phyloP scores from a whole-genome alignment of 2,797 vertebrate genomes.

The Moxostoma hubbsi region DNA sequence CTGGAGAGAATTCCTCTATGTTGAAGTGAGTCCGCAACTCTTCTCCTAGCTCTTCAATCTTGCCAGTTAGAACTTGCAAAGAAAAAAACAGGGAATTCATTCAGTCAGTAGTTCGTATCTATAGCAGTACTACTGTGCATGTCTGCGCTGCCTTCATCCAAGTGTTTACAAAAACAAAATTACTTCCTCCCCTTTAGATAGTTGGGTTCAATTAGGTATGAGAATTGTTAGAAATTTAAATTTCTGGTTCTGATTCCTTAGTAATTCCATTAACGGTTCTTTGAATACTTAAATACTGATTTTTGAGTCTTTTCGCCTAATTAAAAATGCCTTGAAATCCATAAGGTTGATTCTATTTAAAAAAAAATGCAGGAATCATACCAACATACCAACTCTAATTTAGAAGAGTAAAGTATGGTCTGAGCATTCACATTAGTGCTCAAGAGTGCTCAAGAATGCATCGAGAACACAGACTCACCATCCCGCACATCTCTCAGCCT shows the following conservation, averaged over 20 bases:
- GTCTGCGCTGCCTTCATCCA: neutral
- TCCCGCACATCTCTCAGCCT: constrained; percentile 84
- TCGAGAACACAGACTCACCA: constrained; percentile 68
- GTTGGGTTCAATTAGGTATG: neutral
- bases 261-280: no score
- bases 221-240: neutral
- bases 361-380: no score
- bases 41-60: constrained; percentile 87
- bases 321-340: no score
- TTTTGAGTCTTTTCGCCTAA: no score
- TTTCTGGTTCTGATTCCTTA: no score
- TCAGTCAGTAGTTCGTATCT: no score
- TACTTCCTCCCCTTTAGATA: neutral
- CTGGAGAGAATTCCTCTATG: constrained; percentile 85
- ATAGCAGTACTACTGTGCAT: no score
- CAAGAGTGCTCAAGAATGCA: neutral
- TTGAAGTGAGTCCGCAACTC: constrained; percentile 80
- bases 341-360: no score
- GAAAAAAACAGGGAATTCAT: neutral
- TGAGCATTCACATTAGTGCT: neutral
- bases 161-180: neutral
- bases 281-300: no score
- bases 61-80: constrained; percentile 80
- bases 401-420: no score
- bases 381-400: no score